Conservation (phyloP, 2,113 vertebrate genomes). For the Grantiella picta region DNA sequence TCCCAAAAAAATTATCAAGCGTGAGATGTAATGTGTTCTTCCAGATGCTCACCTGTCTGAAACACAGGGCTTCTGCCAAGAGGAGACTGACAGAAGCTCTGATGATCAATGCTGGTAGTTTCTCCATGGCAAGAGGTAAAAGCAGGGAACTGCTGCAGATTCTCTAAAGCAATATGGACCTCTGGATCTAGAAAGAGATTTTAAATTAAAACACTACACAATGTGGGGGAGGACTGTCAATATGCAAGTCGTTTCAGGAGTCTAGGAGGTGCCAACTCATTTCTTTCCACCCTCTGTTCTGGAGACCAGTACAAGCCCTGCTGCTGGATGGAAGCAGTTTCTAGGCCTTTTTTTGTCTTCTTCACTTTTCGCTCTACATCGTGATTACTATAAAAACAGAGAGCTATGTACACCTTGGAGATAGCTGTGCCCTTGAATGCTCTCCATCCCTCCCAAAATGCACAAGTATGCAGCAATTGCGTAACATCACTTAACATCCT, state of each 20-base stretch:
- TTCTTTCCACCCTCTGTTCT: neutral
- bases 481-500: neutral
- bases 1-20: neutral
- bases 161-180: conserved; percentile 95
- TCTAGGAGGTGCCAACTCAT: conserved; percentile 8
- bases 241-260: conserved; percentile 15
- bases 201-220: conserved; percentile 30
- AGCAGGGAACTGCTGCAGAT: conserved; percentile 95
- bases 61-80: conserved; percentile 70
- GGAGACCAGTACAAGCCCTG: neutral
- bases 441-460: neutral
- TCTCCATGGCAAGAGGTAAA: conserved; percentile 78
- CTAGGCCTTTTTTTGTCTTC: neutral
- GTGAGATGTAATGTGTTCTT: neutral
- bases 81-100: conserved; percentile 65
- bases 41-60: conserved; percentile 67
- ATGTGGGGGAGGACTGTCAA: neutral
- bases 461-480: neutral
- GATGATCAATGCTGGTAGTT: conserved; percentile 73
- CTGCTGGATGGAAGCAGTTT: neutral
- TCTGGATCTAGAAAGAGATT: conserved; percentile 84
- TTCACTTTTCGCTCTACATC: neutral
- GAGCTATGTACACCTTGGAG: neutral
- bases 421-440: neutral
- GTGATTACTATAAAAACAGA: neutral